phyloP scores from a whole-genome alignment of 2,113 vertebrate genomes.

The Maccullochella peelii region DNA sequence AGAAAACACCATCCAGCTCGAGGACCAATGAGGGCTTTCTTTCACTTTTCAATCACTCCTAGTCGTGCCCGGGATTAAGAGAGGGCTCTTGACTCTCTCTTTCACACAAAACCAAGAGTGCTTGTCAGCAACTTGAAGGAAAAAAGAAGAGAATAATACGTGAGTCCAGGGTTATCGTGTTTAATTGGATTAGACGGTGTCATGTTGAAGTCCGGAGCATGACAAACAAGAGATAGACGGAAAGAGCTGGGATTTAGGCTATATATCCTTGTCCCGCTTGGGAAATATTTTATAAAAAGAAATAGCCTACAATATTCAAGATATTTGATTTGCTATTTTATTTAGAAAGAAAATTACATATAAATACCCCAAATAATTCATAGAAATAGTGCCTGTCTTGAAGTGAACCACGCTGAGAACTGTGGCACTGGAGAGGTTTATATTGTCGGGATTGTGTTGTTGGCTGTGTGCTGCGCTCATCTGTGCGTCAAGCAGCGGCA shows the following conservation, averaged over 20 bases:
- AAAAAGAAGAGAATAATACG: conserved; percentile 74
- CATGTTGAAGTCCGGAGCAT: conserved; percentile 73
- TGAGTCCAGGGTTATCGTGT: conserved; percentile 81
- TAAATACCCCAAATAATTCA: neutral
- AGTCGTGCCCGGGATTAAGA: conserved; percentile 76
- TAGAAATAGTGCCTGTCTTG: neutral
- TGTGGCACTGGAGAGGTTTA: conserved; percentile 38
- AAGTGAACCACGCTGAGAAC: conserved; percentile 22
- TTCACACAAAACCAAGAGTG: conserved; percentile 78
- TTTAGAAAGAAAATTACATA: neutral
- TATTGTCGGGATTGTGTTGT: conserved; percentile 56
- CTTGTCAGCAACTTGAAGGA: conserved; percentile 76
- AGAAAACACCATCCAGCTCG: conserved; percentile 68
- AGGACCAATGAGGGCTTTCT: conserved; percentile 77
- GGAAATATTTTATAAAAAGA: neutral
- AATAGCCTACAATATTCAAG: neutral
- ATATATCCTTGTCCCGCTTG: neutral
- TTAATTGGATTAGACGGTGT: conserved; percentile 88
- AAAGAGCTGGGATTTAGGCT: conserved; percentile 32
- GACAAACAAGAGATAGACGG: conserved; percentile 70
- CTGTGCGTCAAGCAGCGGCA: conserved; percentile 72
- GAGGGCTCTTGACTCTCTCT: conserved; percentile 81
- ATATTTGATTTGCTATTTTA: neutral
- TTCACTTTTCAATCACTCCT: conserved; percentile 77
- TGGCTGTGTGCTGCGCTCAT: conserved; percentile 63